These are phyloP conservation scores for Meles meles DNA, from an alignment of 2,113 vertebrate genomes.

Conservation along the genomic window DNA sequence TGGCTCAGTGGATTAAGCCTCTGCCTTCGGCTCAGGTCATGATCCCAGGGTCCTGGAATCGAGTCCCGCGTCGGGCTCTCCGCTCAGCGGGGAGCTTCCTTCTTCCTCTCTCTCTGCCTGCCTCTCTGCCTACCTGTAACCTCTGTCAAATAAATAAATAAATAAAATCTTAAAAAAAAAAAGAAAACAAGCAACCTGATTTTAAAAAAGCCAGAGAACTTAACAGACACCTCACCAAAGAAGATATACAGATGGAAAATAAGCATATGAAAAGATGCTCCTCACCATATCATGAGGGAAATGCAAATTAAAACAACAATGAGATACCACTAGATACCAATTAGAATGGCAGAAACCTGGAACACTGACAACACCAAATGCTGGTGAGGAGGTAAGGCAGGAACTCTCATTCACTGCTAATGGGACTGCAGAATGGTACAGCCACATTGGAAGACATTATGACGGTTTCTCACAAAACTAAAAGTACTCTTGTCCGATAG, in stretches of 20 bases:
- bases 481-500: not conserved
- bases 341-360: not conserved
- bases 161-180: not conserved
- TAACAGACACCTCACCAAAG: not conserved
- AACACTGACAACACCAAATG: not conserved
- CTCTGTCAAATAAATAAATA: no score
- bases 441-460: not conserved
- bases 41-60: no score
- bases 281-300: not conserved
- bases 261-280: not conserved
- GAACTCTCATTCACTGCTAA: not conserved
- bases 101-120: no score
- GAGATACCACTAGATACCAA: not conserved
- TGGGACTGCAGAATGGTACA: not conserved
- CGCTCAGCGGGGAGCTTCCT: no score
- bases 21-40: no score
- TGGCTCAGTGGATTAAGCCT: no score
- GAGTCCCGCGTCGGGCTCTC: no score
- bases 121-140: no score
- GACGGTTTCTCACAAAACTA: not conserved
- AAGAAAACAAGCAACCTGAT: not conserved
- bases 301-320: not conserved
- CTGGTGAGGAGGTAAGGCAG: not conserved
- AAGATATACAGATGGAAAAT: not conserved
- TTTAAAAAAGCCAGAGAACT: not conserved